Conservation (phyloP, 2,888 invertebrate species). For the Amphipoea oculea region DNA sequence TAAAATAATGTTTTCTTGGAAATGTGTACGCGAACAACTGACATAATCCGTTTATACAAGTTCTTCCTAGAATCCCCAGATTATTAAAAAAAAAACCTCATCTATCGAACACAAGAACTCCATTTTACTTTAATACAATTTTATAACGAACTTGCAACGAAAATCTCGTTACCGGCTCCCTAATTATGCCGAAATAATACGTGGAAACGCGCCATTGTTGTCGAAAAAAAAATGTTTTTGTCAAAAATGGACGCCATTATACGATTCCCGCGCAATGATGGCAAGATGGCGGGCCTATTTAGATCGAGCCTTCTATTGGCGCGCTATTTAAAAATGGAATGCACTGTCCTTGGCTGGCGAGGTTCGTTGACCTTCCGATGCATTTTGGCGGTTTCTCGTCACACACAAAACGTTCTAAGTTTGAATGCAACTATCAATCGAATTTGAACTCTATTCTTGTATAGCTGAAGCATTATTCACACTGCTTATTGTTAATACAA, state of each 20-base stretch:
- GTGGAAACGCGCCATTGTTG: slow-evolving; percentile 83
- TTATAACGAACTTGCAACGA: slow-evolving; percentile 70
- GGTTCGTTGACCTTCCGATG: slow-evolving; percentile 90
- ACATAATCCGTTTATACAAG: neutral
- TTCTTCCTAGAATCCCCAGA: slow-evolving; percentile 17
- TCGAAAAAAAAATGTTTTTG: slow-evolving; percentile 79
- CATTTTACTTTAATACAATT: slow-evolving; percentile 63
- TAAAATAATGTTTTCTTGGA: slow-evolving; percentile 4
- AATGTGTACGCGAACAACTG: neutral
- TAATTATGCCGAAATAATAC: slow-evolving; percentile 88
- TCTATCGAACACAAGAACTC: slow-evolving; percentile 46
- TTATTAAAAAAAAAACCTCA: slow-evolving; percentile 31
- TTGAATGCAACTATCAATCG: slow-evolving; percentile 61
- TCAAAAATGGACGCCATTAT: slow-evolving; percentile 76
- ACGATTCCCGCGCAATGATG: slow-evolving; percentile 84
- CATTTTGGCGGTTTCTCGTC: slow-evolving; percentile 87
- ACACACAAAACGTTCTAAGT: slow-evolving; percentile 78
- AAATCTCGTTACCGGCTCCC: slow-evolving; percentile 84
- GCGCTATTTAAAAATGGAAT: slow-evolving; percentile 90
- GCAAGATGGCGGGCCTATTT: slow-evolving; percentile 90
- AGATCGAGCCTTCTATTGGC: slow-evolving; percentile 89
- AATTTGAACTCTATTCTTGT: slow-evolving; percentile 73
- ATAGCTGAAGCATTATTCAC: slow-evolving; percentile 73
- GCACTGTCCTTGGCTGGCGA: slow-evolving; percentile 89
- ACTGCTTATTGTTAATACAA: slow-evolving; percentile 65